Evolutionary conservation across 2,888 invertebrate species (phyloP).

Genomic region (Leptopilina syphax): DNA sequence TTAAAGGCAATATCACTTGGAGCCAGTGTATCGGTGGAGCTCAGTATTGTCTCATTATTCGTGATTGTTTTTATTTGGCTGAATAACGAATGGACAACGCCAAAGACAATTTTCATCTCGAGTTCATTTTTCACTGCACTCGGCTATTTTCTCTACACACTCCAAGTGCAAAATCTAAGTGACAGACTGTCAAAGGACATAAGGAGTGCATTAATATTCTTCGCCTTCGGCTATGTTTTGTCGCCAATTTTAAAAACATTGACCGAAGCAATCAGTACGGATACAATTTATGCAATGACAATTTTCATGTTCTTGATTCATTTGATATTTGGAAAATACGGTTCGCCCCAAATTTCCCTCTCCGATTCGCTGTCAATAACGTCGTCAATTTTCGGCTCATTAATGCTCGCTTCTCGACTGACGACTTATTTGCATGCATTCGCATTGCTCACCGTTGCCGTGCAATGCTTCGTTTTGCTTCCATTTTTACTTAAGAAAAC

Average conservation of each 20-base stretch:
- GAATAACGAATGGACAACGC: conserved; percentile 83
- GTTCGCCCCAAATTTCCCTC: conserved; percentile 90
- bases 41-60: conserved; percentile 87
- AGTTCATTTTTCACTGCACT: conserved; percentile 79
- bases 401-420: conserved; percentile 95
- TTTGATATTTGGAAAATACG: conserved; percentile 95
- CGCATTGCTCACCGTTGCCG: conserved; percentile 91
- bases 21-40: conserved; percentile 87
- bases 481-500: conserved; percentile 86
- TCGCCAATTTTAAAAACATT: conserved; percentile 95
- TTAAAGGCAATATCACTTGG: conserved; percentile 86
- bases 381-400: conserved; percentile 95
- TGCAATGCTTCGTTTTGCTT: conserved; percentile 92
- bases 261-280: conserved; percentile 97
- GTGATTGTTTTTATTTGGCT: conserved; percentile 85
- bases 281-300: conserved; percentile 97
- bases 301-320: conserved; percentile 92
- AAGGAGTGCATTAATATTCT: conserved; percentile 88
- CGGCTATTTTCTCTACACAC: conserved; percentile 82
- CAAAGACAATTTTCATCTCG: conserved; percentile 81
- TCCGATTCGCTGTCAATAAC: conserved; percentile 95
- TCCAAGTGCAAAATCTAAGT: conserved; percentile 59
- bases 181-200: conserved; percentile 79
- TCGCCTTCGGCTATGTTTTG: conserved; percentile 91
- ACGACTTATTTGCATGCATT: conserved; percentile 92